Evolutionary conservation across 2,797 vertebrate species (phyloP).

Genomic region (Rachycentron canadum): DNA sequence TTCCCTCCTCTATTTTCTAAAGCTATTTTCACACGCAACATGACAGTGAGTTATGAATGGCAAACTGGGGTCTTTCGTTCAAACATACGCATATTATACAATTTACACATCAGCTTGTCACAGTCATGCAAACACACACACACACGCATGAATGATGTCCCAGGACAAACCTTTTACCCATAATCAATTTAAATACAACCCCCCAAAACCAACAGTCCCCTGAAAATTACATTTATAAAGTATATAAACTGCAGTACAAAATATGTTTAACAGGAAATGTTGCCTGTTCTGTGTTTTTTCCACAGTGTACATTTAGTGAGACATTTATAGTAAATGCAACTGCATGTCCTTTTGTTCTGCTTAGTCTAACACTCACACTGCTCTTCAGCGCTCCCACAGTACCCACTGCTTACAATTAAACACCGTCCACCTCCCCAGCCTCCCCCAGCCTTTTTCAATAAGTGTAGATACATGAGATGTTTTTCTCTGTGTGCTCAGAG

Average conservation of each 20-base stretch:
- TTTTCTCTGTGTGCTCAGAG: conserved; percentile 1
- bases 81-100: conserved; percentile 20
- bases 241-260: conserved; percentile 2
- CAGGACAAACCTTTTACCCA: neutral
- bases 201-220: neutral
- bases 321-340: conserved; percentile 7
- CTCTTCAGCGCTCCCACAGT: conserved; percentile 4
- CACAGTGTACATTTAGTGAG: conserved; percentile 10
- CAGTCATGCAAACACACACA: neutral
- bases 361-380: neutral
- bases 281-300: neutral
- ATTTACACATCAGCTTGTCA: neutral
- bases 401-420: neutral
- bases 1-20: conserved; percentile 45
- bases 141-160: neutral
- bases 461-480: neutral
- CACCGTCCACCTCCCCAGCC: neutral
- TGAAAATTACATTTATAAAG: neutral
- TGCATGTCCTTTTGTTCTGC: conserved; percentile 23
- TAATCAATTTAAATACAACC: neutral
- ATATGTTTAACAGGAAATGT: neutral
- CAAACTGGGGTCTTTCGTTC: conserved; percentile 22
- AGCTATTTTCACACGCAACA: conserved; percentile 39
- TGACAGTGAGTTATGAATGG: conserved; percentile 57
- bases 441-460: conserved; percentile 1